These are phyloP conservation scores for Drosophila bocki DNA, from an alignment of 1,140 invertebrate species.

Conservation along the genomic window DNA sequence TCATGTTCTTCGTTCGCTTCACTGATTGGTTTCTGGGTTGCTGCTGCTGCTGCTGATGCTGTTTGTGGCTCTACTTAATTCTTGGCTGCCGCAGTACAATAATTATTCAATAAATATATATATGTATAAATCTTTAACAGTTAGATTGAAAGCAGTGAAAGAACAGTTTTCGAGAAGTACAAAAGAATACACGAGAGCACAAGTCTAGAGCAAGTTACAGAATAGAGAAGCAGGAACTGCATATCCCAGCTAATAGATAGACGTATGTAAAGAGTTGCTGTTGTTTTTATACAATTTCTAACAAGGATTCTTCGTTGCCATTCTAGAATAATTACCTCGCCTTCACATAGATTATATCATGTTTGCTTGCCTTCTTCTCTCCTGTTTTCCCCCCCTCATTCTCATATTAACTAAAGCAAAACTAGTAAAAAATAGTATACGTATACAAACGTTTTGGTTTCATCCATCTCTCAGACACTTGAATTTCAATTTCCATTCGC, in stretches of 20 bases:
- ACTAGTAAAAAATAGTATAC: constrained; percentile 83
- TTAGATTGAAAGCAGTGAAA: constrained; percentile 69
- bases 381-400: not conserved
- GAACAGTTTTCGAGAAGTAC: constrained; percentile 68
- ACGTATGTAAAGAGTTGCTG: constrained; percentile 47
- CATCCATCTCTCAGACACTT: constrained; percentile 64
- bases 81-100: constrained; percentile 39
- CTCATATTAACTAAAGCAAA: constrained; percentile 65
- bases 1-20: constrained; percentile 10
- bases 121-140: constrained; percentile 56
- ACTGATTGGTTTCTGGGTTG: constrained; percentile 40
- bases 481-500: constrained; percentile 58
- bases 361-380: constrained; percentile 9
- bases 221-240: constrained; percentile 53
- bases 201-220: constrained; percentile 49
- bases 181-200: constrained; percentile 48
- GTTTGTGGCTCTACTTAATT: constrained; percentile 16
- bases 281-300: constrained; percentile 43
- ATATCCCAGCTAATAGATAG: constrained; percentile 53
- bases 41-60: constrained; percentile 9
- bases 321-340: constrained; percentile 66
- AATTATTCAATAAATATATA: constrained; percentile 60
- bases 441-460: constrained; percentile 81
- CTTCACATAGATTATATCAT: constrained; percentile 35
- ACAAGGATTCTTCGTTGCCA: constrained; percentile 76